Evolutionary conservation across 1,140 invertebrate genomes (phyloP), one percentile per base, ranked within the genome.

Genomic region (Drosophila varians): DNA sequence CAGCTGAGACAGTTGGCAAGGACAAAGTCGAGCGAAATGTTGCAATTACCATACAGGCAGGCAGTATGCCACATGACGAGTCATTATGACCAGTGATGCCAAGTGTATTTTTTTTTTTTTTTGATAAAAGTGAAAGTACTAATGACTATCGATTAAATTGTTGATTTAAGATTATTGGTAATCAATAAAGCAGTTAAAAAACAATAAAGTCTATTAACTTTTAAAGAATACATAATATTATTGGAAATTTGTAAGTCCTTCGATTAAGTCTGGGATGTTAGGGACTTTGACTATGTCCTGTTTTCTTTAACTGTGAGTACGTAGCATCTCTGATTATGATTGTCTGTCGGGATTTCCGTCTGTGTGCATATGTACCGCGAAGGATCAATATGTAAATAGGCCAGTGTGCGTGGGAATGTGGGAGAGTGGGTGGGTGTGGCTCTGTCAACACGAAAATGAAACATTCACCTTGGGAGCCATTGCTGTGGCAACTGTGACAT

Each of bases 391-490:
- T 70, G 51, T 75, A 53, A 49, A 68, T 65, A 46, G 60, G 55
- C 49, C 26, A 42, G 54, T 46, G 49, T 52, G 58, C 26, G 40
- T 38, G 28, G 25, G 26, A 46, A 43, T 56, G 48, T 71, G 53
- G 54, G 18, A 51, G 38, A 43, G 42, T 26, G 48, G 40, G 46
- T 23, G 45, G 52, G 62, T 57, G 53, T 70, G 61, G 48, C 61
- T 82, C 71, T 83, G 80, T 86, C 80, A 86, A 87, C 80, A 86
- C 74, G 83, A 77, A 87, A 87, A 87, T 87, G 74, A 77, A 87
- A 87, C 83, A 77, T 56, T 82, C 82, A 86, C 70, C 82, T 80
- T 82, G 82, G 82, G 82, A 86, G 77, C 79, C 82, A 87, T 86
- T 78, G 56, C 71, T 66, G 65, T 58, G 77, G 74, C 76, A 86